A percentile compares a stretch with the other conserved stretches of the same genome.
phyloP scores from a whole-genome alignment of 2,113 vertebrate genomes.

The Benitochromis conjunctus region DNA sequence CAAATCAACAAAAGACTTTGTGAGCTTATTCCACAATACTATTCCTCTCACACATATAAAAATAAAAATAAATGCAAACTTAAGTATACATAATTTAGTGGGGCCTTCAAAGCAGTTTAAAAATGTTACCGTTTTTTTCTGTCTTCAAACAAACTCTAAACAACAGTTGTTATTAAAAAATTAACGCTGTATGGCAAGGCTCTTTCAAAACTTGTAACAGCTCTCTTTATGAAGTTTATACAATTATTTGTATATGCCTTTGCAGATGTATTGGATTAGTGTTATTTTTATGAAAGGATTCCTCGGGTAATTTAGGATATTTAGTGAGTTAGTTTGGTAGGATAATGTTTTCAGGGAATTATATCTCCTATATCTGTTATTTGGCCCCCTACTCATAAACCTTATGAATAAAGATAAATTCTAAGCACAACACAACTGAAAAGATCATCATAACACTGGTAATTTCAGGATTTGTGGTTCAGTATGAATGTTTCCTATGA shows the following conservation, averaged over 20 bases:
- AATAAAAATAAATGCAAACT: background rate
- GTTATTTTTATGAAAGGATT: background rate
- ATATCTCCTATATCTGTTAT: background rate
- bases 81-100: no score
- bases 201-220: background rate
- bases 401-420: background rate
- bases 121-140: no score
- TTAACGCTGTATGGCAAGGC: background rate
- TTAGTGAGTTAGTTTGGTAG: background rate
- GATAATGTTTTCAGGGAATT: background rate
- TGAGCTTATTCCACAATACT: background rate
- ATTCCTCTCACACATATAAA: background rate
- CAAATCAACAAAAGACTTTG: background rate
- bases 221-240: background rate
- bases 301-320: background rate
- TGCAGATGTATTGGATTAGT: background rate
- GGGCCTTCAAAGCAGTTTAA: no score
- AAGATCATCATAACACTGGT: background rate
- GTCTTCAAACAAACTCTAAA: background rate
- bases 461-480: background rate
- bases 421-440: background rate
- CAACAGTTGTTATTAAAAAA: background rate
- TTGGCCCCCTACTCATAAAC: background rate
- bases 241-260: background rate
- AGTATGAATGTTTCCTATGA: background rate